phyloP scores from a whole-genome alignment of 2,113 vertebrate species.

The Salvelinus alpinus region DNA sequence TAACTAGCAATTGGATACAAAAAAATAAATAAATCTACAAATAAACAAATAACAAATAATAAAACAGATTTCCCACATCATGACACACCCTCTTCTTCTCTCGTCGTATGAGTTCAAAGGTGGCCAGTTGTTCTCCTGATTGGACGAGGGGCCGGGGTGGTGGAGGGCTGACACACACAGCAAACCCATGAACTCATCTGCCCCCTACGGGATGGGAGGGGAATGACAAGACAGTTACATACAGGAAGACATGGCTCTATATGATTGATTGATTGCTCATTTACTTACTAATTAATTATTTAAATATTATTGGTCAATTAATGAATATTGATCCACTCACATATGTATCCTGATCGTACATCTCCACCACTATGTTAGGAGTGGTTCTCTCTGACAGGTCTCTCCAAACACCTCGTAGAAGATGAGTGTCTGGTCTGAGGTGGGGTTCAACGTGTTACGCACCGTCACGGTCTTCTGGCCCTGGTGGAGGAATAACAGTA shows the following conservation, averaged over 20 bases:
- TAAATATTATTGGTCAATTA: too few species aligned
- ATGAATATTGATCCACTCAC: conserved; percentile 72
- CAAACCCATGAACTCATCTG: conserved; percentile 93
- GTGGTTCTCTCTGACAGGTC: conserved; percentile 22
- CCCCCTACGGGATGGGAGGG: conserved; percentile 71
- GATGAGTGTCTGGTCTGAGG: conserved; percentile 97
- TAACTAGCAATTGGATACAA: neutral
- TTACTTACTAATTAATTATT: too few species aligned
- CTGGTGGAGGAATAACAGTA: too few species aligned
- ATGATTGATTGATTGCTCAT: too few species aligned
- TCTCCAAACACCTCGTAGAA: conserved; percentile 94
- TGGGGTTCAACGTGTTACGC: conserved; percentile 88
- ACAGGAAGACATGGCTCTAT: too few species aligned
- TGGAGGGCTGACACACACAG: conserved; percentile 83
- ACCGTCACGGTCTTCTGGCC: conserved; percentile 89
- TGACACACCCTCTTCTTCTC: conserved; percentile 77
- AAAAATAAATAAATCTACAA: too few species aligned
- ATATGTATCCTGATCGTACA: conserved; percentile 91
- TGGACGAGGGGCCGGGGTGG: conserved; percentile 72
- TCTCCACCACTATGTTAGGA: conserved; percentile 80
- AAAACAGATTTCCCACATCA: too few species aligned
- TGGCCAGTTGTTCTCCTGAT: conserved; percentile 85
- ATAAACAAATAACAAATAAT: neutral
- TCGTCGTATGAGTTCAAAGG: conserved; percentile 89
- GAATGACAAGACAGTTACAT: neutral